Evolutionary conservation across 2,113 vertebrate species (phyloP).

Genomic region (Thunnus maccoyii): DNA sequence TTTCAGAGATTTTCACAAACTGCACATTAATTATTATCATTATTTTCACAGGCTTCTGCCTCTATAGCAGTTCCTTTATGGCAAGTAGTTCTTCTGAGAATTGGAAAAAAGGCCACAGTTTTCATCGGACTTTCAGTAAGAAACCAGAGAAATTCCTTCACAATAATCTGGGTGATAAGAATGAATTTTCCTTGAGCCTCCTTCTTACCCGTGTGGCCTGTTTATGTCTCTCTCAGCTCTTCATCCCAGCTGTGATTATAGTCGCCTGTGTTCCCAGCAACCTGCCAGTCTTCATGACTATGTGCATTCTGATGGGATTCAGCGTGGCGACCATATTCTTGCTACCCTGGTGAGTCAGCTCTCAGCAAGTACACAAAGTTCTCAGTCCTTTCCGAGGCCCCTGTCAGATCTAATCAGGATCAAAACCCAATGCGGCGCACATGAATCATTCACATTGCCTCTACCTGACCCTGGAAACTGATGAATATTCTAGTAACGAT

Average conservation of each 20-base stretch:
- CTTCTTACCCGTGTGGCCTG: background rate
- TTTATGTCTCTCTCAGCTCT: slow-evolving; percentile 76
- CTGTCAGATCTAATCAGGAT: slow-evolving; percentile 53
- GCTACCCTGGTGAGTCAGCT: slow-evolving; percentile 85
- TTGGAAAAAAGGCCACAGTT: slow-evolving; percentile 83
- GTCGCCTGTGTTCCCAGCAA: slow-evolving; percentile 76
- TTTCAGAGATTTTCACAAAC: background rate
- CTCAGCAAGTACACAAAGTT: slow-evolving; percentile 32
- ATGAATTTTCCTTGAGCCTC: background rate
- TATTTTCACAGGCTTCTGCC: slow-evolving; percentile 73
- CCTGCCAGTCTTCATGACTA: slow-evolving; percentile 78
- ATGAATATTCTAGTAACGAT: slow-evolving; percentile 22
- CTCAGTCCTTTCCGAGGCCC: slow-evolving; percentile 28
- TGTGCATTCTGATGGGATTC: slow-evolving; percentile 81
- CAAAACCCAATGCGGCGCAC: slow-evolving; percentile 24
- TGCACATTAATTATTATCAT: background rate
- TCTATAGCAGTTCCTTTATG: slow-evolving; percentile 82
- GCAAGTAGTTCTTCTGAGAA: slow-evolving; percentile 81
- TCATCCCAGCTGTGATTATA: slow-evolving; percentile 79
- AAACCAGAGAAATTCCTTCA: slow-evolving; percentile 2
- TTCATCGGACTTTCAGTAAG: slow-evolving; percentile 84
- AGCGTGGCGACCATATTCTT: slow-evolving; percentile 82
- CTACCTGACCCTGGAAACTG: slow-evolving; percentile 4
- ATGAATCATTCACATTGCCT: slow-evolving; percentile 57
- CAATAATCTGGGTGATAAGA: background rate